phyloP scores from a whole-genome alignment of 1,140 invertebrate genomes.

The Wiebesia pumilae region DNA sequence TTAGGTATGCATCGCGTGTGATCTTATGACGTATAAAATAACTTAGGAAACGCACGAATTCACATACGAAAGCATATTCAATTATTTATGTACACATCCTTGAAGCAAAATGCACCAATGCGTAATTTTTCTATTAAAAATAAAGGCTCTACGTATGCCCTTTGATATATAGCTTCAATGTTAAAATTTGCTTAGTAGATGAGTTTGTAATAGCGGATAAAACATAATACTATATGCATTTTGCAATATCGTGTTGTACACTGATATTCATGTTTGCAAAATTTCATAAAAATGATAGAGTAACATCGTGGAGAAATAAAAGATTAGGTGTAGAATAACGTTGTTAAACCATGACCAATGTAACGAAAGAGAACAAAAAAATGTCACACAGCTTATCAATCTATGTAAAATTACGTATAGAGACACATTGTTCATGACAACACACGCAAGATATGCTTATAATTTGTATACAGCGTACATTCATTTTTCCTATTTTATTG shows the following conservation, averaged over 20 bases:
- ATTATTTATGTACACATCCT: background rate
- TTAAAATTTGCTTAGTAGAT: background rate
- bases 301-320: background rate
- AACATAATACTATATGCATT: background rate
- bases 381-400: background rate
- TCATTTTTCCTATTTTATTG: slow-evolving; percentile 24
- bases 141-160: background rate
- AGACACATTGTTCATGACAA: slow-evolving; percentile 14
- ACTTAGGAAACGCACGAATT: background rate
- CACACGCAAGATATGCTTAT: slow-evolving; percentile 36
- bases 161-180: background rate
- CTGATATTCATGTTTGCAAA: background rate
- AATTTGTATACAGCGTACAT: slow-evolving; percentile 41
- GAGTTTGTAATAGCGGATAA: background rate
- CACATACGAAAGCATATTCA: background rate
- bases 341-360: background rate
- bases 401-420: background rate
- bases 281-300: background rate
- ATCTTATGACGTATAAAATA: background rate
- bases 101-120: background rate
- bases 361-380: background rate
- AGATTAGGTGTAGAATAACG: background rate
- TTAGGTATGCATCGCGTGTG: background rate
- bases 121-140: background rate
- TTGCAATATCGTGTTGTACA: background rate